Evolutionary conservation across 2,113 vertebrate species (phyloP).

Genomic region (Pimephales promelas): DNA sequence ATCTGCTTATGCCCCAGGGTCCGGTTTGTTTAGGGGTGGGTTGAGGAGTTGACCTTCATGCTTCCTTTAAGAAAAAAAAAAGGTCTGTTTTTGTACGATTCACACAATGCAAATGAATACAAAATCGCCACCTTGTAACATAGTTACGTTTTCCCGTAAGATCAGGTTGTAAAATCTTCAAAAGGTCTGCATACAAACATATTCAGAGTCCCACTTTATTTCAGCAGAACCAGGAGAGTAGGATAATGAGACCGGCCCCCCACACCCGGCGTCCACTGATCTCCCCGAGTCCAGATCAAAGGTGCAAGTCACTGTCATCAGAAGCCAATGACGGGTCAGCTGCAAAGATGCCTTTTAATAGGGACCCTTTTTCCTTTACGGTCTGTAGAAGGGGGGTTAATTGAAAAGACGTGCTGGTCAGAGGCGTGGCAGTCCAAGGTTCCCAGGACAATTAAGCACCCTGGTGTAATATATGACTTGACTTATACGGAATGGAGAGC

Average conservation of each 20-base stretch:
- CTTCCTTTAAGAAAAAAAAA: no score
- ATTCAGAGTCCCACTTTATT: conserved; percentile 27
- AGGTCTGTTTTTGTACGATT: no score
- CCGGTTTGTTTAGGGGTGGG: no score
- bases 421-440: conserved; percentile 37
- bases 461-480: conserved; percentile 33
- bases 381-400: conserved; percentile 57
- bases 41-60: no score
- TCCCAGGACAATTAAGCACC: conserved; percentile 57
- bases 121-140: no score
- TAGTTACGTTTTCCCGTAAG: no score
- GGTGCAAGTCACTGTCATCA: conserved; percentile 63
- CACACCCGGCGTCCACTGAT: conserved; percentile 48
- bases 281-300: conserved; percentile 66
- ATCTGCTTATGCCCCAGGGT: no score
- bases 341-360: conserved; percentile 60
- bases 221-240: neutral
- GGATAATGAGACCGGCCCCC: conserved; percentile 54
- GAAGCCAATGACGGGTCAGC: conserved; percentile 60
- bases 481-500: neutral
- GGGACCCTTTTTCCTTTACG: conserved; percentile 65
- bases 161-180: neutral
- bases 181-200: conserved; percentile 19
- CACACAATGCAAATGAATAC: no score
- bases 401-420: conserved; percentile 62